A percentile compares a stretch with the other conserved stretches of the same genome.
These are phyloP conservation scores for Eupithecia vulgata DNA, from an alignment of 2,888 invertebrate species.

Conservation along the genomic window DNA sequence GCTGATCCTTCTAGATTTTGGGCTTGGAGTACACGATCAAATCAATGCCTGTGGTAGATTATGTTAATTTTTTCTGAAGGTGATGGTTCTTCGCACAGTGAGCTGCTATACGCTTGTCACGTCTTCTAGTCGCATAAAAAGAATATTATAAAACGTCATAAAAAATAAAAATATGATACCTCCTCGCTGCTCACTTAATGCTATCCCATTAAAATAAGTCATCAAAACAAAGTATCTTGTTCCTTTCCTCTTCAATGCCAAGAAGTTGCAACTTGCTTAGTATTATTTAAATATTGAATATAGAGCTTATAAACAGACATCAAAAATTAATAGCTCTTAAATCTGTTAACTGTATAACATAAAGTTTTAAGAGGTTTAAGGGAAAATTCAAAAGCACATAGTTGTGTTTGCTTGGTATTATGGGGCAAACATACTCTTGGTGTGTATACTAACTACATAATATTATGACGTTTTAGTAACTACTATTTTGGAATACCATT, in stretches of 20 bases:
- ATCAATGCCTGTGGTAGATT: neutral
- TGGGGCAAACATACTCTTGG: neutral
- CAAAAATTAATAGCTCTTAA: too few relatives aligned
- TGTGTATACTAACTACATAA: neutral
- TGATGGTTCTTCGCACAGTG: neutral
- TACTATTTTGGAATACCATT: neutral
- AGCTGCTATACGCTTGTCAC: neutral
- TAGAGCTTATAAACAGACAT: neutral
- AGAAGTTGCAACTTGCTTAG: neutral
- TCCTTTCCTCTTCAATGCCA: conserved; percentile 9
- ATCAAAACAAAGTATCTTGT: conserved; percentile 12
- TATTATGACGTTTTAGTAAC: neutral
- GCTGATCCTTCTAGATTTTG: neutral
- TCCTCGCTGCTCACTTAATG: neutral
- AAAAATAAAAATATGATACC: neutral
- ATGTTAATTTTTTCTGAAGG: neutral
- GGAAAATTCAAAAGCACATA: conserved; percentile 2
- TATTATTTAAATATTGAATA: neutral
- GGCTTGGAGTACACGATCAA: neutral
- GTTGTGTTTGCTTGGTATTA: neutral
- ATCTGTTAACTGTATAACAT: too few relatives aligned
- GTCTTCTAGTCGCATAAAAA: neutral
- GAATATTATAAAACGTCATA: neutral
- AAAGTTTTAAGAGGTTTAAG: conserved; percentile 45
- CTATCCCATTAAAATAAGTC: conserved; percentile 4